Evolutionary conservation across 2,797 vertebrate species (phyloP).

Genomic region (Esox masquinongy): DNA sequence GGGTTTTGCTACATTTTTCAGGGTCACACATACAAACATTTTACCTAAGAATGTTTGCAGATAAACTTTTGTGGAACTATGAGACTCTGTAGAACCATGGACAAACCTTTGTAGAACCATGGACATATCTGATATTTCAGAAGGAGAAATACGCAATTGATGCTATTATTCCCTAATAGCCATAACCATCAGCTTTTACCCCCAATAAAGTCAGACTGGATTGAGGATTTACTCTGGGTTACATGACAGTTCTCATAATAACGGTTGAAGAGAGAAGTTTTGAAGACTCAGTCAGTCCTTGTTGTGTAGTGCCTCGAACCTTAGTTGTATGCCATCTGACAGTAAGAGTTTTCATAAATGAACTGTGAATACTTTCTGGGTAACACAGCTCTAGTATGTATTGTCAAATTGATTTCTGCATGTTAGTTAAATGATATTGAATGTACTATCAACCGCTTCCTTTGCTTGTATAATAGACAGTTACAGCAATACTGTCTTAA

Average conservation of each 20-base stretch:
- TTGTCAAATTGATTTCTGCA: background rate
- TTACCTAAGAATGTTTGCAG: constrained; percentile 3
- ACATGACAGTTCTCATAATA: constrained; percentile 73
- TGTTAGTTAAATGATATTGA: background rate
- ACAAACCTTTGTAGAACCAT: too few species aligned
- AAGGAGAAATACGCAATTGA: too few species aligned
- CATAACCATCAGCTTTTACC: constrained; percentile 73
- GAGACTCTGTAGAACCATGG: too few species aligned
- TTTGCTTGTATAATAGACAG: background rate
- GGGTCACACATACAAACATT: constrained; percentile 32
- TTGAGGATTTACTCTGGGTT: constrained; percentile 71
- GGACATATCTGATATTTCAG: constrained; percentile 51
- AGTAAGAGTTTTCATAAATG: background rate
- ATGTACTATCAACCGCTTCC: background rate
- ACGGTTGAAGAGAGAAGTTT: constrained; percentile 71
- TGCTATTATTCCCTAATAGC: constrained; percentile 77
- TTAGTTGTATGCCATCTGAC: background rate
- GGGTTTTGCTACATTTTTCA: constrained; percentile 40
- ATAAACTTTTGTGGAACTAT: constrained; percentile 48
- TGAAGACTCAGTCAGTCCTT: constrained; percentile 48
- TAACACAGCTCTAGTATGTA: background rate
- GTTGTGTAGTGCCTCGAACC: constrained; percentile 38
- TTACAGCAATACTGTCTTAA: too few species aligned
- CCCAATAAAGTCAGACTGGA: constrained; percentile 72
- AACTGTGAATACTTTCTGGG: constrained; percentile 1